phyloP scores from a whole-genome alignment of 2,888 invertebrate genomes.

The Aricia artaxerxes region DNA sequence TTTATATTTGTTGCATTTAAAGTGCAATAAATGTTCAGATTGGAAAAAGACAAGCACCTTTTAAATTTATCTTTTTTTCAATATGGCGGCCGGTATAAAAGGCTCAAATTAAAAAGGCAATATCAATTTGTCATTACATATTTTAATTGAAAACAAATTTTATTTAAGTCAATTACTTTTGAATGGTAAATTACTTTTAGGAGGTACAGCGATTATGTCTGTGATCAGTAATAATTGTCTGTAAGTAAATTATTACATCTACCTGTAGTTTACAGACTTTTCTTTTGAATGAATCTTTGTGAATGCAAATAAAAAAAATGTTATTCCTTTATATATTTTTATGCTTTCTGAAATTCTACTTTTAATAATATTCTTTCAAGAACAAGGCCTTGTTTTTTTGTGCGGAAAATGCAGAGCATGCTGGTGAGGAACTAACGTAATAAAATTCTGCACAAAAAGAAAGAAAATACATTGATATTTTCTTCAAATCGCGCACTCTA shows the following conservation, averaged over 20 bases:
- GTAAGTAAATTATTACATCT: neutral
- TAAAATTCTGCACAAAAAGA: neutral
- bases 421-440: too few relatives aligned
- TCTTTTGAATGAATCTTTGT: neutral
- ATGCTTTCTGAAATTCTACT: too few relatives aligned
- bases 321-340: too few relatives aligned
- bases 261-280: neutral
- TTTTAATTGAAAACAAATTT: slow-evolving; percentile 21
- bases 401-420: neutral
- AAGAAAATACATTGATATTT: neutral
- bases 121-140: slow-evolving; percentile 16
- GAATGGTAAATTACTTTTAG: slow-evolving; percentile 4
- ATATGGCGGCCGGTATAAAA: neutral
- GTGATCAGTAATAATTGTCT: neutral
- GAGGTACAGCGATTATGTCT: neutral
- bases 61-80: neutral
- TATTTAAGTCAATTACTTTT: slow-evolving; percentile 15
- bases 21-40: neutral
- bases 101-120: neutral
- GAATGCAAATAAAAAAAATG: neutral
- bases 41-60: neutral
- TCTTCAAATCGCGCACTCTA: neutral
- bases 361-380: too few relatives aligned
- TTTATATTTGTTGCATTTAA: slow-evolving; percentile 10
- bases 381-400: neutral